A percentile compares a stretch with the other conserved stretches of the same genome.
Conservation (phyloP, 2,797 vertebrate species). For the Bovichtus diacanthus region DNA sequence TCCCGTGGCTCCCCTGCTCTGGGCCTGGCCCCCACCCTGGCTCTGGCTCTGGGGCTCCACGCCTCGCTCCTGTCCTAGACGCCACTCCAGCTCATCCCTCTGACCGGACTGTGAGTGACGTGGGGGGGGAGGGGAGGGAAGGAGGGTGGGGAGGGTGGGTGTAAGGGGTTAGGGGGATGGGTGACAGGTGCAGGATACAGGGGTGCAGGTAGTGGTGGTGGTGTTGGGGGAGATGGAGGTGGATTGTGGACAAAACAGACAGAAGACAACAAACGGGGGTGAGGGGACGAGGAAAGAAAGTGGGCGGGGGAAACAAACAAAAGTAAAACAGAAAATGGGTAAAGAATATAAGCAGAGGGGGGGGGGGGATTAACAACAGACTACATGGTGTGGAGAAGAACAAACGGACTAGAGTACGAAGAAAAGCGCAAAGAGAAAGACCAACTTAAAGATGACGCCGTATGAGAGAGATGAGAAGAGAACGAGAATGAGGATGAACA, state of each 20-base stretch:
- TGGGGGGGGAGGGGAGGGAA: conserved; percentile 64
- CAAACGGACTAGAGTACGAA: conserved; percentile 89
- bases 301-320: conserved; percentile 54
- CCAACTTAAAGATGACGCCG: conserved; percentile 92
- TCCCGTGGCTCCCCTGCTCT: conserved; percentile 92
- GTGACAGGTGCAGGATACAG: conserved; percentile 79
- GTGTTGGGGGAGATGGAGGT: conserved; percentile 79
- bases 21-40: conserved; percentile 83
- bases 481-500: conserved; percentile 92
- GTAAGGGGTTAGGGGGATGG: conserved; percentile 58
- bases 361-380: conserved; percentile 64
- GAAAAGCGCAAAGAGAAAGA: conserved; percentile 94
- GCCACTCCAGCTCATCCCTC: conserved; percentile 98
- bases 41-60: conserved; percentile 88
- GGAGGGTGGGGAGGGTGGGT: conserved; percentile 69
- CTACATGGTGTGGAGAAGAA: conserved; percentile 70
- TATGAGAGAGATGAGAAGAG: conserved; percentile 93
- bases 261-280: conserved; percentile 70
- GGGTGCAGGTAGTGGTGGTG: conserved; percentile 81
- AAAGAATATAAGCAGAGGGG: conserved; percentile 78
- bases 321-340: conserved; percentile 85
- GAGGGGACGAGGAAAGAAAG: conserved; percentile 61
- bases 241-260: conserved; percentile 78
- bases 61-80: conserved; percentile 91
- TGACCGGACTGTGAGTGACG: conserved; percentile 93